Conservation (phyloP, 2,113 vertebrate species). For the Mixornis gularis region DNA sequence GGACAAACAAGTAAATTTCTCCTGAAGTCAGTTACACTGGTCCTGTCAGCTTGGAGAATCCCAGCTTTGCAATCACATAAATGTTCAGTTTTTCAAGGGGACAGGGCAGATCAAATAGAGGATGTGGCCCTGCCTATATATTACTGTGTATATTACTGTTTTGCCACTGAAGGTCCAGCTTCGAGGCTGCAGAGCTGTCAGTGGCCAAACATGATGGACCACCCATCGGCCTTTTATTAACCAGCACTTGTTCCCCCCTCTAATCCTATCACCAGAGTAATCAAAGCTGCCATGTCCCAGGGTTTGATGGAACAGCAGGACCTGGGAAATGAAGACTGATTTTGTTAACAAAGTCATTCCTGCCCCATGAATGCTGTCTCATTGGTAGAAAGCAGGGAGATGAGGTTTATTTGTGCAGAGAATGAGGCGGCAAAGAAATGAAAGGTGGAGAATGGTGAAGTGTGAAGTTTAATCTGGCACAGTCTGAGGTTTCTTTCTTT, state of each 20-base stretch:
- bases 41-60: neutral
- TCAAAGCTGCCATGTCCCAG: conserved; percentile 36
- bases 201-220: conserved; percentile 49
- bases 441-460: conserved; percentile 51
- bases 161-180: conserved; percentile 25
- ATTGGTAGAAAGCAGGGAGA: conserved; percentile 31
- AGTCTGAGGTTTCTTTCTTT: conserved; percentile 37
- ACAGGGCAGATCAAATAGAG: neutral
- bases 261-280: conserved; percentile 46
- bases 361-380: conserved; percentile 47
- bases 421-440: conserved; percentile 51
- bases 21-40: neutral
- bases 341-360: conserved; percentile 68
- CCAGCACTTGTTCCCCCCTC: conserved; percentile 18
- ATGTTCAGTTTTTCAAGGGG: neutral
- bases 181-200: conserved; percentile 29
- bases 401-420: conserved; percentile 63
- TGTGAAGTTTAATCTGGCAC: conserved; percentile 64
- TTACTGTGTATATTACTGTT: neutral
- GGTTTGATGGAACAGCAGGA: conserved; percentile 66
- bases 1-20: neutral
- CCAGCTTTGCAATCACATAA: neutral
- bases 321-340: conserved; percentile 68
- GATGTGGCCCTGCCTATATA: neutral
- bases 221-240: conserved; percentile 48